A percentile compares a stretch with the other conserved stretches of the same genome.
Conservation (phyloP, 2,888 invertebrate species). For the Campoplex capitator region DNA sequence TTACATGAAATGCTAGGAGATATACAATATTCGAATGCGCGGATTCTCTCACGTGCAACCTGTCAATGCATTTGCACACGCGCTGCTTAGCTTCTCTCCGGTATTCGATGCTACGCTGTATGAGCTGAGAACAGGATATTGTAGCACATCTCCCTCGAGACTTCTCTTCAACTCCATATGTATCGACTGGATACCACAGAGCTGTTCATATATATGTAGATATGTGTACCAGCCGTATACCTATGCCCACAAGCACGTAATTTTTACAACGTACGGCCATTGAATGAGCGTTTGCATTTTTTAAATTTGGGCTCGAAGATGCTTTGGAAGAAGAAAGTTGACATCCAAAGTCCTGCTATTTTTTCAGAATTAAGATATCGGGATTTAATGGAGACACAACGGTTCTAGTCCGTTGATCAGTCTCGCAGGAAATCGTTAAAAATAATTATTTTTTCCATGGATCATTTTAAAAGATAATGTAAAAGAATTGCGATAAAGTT, state of each 20-base stretch:
- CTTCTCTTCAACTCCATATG: slow-evolving; percentile 32
- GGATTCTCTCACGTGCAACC: slow-evolving; percentile 54
- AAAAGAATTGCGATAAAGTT: too few species aligned
- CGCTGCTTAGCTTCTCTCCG: slow-evolving; percentile 6
- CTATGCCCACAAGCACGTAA: background rate
- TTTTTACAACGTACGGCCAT: background rate
- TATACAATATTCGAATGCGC: slow-evolving; percentile 15
- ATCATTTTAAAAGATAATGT: too few species aligned
- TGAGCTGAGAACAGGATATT: slow-evolving; percentile 17
- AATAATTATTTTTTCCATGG: too few species aligned
- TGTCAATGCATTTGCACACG: slow-evolving; percentile 23
- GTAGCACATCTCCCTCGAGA: slow-evolving; percentile 26
- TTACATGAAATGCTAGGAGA: background rate
- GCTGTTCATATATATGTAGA: background rate
- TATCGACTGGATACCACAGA: slow-evolving; percentile 25
- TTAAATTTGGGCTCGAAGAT: background rate
- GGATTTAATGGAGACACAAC: too few species aligned
- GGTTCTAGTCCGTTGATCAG: too few species aligned
- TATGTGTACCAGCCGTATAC: background rate
- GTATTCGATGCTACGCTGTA: slow-evolving; percentile 26
- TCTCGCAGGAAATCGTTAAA: too few species aligned
- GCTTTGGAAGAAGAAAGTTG: too few species aligned
- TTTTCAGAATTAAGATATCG: too few species aligned
- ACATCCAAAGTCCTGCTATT: too few species aligned
- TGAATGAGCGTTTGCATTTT: background rate